These are phyloP conservation scores for Plotosus lineatus DNA, from an alignment of 2,113 vertebrate genomes.

Conservation along the genomic window DNA sequence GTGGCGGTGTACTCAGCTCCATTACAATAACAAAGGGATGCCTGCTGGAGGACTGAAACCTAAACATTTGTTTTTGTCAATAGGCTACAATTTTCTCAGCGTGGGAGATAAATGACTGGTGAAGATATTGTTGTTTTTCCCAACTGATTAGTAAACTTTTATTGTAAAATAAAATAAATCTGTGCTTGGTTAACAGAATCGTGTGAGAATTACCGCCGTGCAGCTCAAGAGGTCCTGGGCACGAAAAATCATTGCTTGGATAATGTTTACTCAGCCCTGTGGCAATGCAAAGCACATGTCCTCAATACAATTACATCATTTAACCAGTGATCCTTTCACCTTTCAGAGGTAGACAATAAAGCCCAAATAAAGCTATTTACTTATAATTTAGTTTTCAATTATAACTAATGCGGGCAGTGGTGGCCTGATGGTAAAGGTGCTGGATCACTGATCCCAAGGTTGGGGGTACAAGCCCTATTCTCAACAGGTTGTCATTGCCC, in stretches of 20 bases:
- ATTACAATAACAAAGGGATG: conserved; percentile 46
- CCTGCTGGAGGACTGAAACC: conserved; percentile 16
- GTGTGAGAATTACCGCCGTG: not conserved
- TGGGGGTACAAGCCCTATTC: too few relatives aligned
- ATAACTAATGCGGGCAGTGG: too few relatives aligned
- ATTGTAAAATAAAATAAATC: not conserved
- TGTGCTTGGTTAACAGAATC: not conserved
- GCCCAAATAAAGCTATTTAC: not conserved
- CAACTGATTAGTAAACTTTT: conserved; percentile 25
- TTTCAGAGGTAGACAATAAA: not conserved
- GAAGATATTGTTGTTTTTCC: conserved; percentile 15
- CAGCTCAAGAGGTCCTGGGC: not conserved
- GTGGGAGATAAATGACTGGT: conserved; percentile 7
- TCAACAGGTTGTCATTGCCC: too few relatives aligned
- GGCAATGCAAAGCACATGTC: not conserved
- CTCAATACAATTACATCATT: conserved; percentile 5
- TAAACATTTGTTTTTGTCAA: conserved; percentile 22
- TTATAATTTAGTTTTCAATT: conserved; percentile 24
- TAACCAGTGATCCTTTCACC: not conserved
- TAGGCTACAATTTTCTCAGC: conserved; percentile 27
- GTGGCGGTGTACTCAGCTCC: conserved; percentile 41
- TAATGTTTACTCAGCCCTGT: not conserved
- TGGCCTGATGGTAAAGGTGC: too few relatives aligned
- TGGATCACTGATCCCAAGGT: too few relatives aligned
- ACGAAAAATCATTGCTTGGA: not conserved